These are phyloP conservation scores for Helicolenus hilgendorfi DNA, from an alignment of 2,797 vertebrate species.

Conservation along the genomic window DNA sequence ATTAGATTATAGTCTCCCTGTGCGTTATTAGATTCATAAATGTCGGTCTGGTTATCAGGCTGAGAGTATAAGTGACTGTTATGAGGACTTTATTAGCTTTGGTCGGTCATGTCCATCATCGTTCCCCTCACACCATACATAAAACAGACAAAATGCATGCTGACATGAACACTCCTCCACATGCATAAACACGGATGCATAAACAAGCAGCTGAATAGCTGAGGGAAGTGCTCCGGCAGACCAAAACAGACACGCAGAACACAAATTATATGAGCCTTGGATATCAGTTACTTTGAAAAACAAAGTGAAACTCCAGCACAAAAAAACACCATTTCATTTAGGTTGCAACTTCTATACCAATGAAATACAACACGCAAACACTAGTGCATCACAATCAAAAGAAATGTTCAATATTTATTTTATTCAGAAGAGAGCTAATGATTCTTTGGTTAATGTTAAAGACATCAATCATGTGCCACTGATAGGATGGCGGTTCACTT, in stretches of 20 bases:
- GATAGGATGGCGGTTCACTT: conserved; percentile 49
- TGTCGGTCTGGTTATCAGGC: background rate
- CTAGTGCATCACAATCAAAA: background rate
- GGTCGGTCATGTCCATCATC: conserved; percentile 9
- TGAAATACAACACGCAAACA: background rate
- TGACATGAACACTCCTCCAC: conserved; percentile 13
- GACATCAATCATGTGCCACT: conserved; percentile 39
- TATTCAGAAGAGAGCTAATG: conserved; percentile 3
- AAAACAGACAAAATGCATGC: conserved; percentile 1
- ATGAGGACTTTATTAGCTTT: background rate
- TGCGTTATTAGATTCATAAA: background rate
- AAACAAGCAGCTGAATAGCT: conserved; percentile 48
- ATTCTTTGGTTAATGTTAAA: conserved; percentile 35
- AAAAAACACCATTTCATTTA: conserved; percentile 7
- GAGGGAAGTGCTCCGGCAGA: conserved; percentile 37
- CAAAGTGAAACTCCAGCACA: conserved; percentile 14
- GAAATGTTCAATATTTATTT: background rate
- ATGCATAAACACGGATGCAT: conserved; percentile 44
- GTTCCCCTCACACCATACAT: background rate
- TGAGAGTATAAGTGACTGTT: background rate
- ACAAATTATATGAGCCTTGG: conserved; percentile 1
- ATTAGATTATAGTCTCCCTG: conserved; percentile 6
- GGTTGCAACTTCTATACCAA: background rate
- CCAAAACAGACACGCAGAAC: conserved; percentile 14
- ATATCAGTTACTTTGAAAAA: conserved; percentile 13